These are phyloP conservation scores for Phoxinus dragarum DNA, from an alignment of 2,797 vertebrate genomes.

Conservation along the genomic window DNA sequence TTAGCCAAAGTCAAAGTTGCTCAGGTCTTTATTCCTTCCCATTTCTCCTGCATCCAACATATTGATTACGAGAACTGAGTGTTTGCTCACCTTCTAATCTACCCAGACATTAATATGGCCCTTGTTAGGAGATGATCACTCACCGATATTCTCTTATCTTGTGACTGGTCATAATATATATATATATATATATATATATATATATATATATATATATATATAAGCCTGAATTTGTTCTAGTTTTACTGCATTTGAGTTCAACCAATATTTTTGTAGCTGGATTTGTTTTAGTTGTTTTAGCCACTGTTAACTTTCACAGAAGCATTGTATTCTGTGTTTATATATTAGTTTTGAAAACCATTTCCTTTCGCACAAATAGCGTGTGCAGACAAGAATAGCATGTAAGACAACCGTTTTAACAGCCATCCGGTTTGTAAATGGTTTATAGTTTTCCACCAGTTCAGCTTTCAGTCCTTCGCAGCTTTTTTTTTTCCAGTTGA, in stretches of 20 bases:
- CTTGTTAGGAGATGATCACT: neutral
- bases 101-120: neutral
- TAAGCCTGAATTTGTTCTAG: neutral
- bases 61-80: neutral
- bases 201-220: neutral
- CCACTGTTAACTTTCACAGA: conserved; percentile 31
- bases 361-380: conserved; percentile 42
- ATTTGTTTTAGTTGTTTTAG: conserved; percentile 19
- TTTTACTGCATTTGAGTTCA: neutral
- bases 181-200: too few species aligned
- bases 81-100: neutral
- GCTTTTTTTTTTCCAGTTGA: conserved; percentile 23
- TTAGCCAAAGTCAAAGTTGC: neutral
- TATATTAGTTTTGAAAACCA: conserved; percentile 35
- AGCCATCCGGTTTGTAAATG: conserved; percentile 41
- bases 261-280: neutral
- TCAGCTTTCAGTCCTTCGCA: conserved; percentile 17
- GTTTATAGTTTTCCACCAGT: conserved; percentile 49
- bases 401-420: conserved; percentile 29
- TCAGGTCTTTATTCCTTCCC: neutral
- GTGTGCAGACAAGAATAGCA: conserved; percentile 17
- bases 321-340: conserved; percentile 48
- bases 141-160: neutral
- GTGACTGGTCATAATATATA: too few species aligned
- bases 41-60: neutral